Base-by-base conservation (phyloP, 2,888 invertebrate species). In the Calliphora vomitoria region DNA sequence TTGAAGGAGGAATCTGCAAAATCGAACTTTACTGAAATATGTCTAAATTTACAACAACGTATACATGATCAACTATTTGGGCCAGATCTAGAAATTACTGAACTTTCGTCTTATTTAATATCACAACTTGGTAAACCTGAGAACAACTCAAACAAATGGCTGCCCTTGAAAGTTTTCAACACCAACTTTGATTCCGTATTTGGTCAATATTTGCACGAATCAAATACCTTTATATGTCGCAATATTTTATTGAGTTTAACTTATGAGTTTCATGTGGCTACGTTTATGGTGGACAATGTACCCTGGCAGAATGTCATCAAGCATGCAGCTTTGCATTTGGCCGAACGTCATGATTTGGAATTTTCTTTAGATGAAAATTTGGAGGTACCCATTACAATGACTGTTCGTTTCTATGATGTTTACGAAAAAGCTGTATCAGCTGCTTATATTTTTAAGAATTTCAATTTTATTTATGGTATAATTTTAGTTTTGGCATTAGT, bases 121-220 rank as follows among this genome's bases (percentile, higher is more conserved):
- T 94, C 94, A 0, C 90, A 91, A 60, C 83, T 92, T 72, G 94
- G 94, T 4, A 90, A 90, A 86, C 94, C 94, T 0, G 75, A 72
- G 44, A 91, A 92, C 82, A 76, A 71, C 55, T 68, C 90, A 8
- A 55, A 85, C 0, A 89, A 90, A 35, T 94, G 94, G 94, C 81
- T 90, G 13, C 91, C 90, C 10, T 38, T 93, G 3, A 86, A 91
- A 25, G 80, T 91, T 13, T 86, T 53, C 4, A 90, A 90, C 79
- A 88, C 85, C 11, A 90, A 91, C 41, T 85, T 89, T 15, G 82
- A 89, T 1, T 85, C 91, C 15, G 87, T 92, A 5, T 82, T 92
- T 10, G 92, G 91, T 1, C 60, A 82, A 8, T 92, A 90, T 86
- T 88, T 91, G 62, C 90, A 90, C 4, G 85, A 88, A 6, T 89